These are phyloP conservation scores for Sardina pilchardus DNA, from an alignment of 2,113 vertebrate species.

Conservation along the genomic window DNA sequence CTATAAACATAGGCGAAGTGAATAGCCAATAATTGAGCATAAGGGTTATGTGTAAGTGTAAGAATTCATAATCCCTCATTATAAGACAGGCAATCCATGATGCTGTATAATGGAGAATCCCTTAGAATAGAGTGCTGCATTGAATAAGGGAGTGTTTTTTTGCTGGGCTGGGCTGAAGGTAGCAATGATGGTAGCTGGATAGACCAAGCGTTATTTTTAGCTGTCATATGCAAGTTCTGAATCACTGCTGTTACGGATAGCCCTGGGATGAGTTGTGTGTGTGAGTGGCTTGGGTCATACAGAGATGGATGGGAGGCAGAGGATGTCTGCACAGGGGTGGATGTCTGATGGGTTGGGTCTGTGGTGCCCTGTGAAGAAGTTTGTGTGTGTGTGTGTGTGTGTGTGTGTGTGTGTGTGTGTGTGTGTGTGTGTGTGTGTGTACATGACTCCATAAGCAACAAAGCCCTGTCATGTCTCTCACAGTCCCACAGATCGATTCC, in stretches of 20 bases:
- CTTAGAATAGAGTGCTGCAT: not conserved
- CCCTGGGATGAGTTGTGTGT: not conserved
- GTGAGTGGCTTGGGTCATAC: not conserved
- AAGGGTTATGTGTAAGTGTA: not conserved
- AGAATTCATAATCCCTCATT: not conserved
- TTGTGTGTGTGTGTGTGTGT: not conserved
- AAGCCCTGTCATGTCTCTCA: not conserved
- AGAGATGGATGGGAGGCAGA: not conserved
- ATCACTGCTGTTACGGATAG: not conserved
- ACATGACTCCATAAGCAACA: not conserved
- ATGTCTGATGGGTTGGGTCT: not conserved
- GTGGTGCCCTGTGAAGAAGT: constrained; percentile 24
- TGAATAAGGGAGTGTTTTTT: not conserved
- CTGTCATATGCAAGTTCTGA: not conserved
- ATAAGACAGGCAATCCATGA: not conserved
- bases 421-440: constrained; percentile 30
- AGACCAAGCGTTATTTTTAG: not conserved
- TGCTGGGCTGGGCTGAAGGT: too few species aligned
- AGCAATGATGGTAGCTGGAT: not conserved
- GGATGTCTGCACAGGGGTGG: not conserved
- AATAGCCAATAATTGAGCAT: not conserved
- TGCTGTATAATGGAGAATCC: not conserved
- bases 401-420: constrained; percentile 19
- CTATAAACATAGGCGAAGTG: not conserved
- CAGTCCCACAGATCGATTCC: not conserved